Percentiles rank a stretch among this genome's conserved stretches.
phyloP scores from a whole-genome alignment of 1,140 invertebrate genomes.

The Polypedilum pembai region DNA sequence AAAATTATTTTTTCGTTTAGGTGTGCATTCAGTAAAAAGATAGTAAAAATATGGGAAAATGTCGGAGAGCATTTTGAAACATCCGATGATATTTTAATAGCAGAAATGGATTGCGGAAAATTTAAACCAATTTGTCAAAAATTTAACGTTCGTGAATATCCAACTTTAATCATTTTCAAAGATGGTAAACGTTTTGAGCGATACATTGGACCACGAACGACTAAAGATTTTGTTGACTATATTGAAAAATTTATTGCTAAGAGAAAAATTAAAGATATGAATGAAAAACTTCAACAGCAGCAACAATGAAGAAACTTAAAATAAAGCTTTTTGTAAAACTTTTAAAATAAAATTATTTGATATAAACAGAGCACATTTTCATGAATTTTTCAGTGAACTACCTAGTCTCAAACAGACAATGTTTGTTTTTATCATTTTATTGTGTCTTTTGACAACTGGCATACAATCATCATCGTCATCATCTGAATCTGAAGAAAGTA shows the following conservation, averaged over 20 bases:
- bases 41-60: neutral
- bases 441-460: neutral
- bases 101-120: neutral
- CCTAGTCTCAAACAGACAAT: neutral
- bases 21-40: constrained; percentile 11
- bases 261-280: neutral
- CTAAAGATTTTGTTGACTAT: neutral
- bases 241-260: neutral
- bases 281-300: neutral
- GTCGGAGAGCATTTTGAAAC: neutral
- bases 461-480: no score
- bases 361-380: neutral
- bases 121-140: neutral
- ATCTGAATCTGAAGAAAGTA: no score
- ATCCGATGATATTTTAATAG: neutral
- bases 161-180: neutral
- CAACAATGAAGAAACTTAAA: neutral
- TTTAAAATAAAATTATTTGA: neutral
- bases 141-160: neutral
- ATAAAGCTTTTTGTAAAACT: neutral
- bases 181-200: neutral
- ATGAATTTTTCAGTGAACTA: neutral
- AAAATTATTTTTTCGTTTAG: neutral
- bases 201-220: neutral
- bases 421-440: neutral